These are phyloP conservation scores for Poecilus cupreus DNA, from an alignment of 2,888 invertebrate species.

Conservation along the genomic window DNA sequence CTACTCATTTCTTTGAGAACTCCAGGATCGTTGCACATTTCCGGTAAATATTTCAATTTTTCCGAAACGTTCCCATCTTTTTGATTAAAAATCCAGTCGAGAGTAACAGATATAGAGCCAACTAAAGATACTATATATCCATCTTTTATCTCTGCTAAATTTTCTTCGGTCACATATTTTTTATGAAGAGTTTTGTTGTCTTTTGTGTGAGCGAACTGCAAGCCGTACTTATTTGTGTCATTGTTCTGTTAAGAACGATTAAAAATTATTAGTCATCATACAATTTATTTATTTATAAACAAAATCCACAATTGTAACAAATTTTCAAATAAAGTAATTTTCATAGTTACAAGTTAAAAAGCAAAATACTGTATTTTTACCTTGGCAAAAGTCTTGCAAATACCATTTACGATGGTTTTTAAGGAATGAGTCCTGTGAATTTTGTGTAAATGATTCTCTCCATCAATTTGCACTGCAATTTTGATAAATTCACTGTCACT, in stretches of 20 bases:
- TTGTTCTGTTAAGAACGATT: not conserved
- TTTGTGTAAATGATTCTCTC: conserved; percentile 60
- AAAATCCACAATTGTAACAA: too few relatives aligned
- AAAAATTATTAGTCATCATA: too few relatives aligned
- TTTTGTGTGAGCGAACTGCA: not conserved
- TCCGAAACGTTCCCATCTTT: conserved; percentile 42
- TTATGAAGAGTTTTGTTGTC: conserved; percentile 62
- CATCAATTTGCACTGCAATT: conserved; percentile 62
- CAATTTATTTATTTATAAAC: too few relatives aligned
- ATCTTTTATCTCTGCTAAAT: conserved; percentile 67
- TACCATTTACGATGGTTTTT: conserved; percentile 60
- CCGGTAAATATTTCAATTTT: conserved; percentile 28
- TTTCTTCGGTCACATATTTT: conserved; percentile 67
- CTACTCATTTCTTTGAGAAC: conserved; percentile 42
- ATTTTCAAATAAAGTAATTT: too few relatives aligned
- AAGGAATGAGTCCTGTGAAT: conserved; percentile 61
- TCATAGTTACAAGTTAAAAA: too few relatives aligned
- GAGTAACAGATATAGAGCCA: conserved; percentile 66
- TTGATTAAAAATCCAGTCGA: conserved; percentile 66
- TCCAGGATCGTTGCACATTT: conserved; percentile 45
- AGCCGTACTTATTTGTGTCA: not conserved
- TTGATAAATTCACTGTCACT: conserved; percentile 45
- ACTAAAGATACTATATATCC: conserved; percentile 68
- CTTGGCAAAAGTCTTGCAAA: conserved; percentile 60
- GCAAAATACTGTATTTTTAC: not conserved